Percentiles rank a stretch among this genome's conserved stretches.
These are phyloP conservation scores for Griposia aprilina DNA, from an alignment of 2,888 invertebrate species.

Conservation along the genomic window DNA sequence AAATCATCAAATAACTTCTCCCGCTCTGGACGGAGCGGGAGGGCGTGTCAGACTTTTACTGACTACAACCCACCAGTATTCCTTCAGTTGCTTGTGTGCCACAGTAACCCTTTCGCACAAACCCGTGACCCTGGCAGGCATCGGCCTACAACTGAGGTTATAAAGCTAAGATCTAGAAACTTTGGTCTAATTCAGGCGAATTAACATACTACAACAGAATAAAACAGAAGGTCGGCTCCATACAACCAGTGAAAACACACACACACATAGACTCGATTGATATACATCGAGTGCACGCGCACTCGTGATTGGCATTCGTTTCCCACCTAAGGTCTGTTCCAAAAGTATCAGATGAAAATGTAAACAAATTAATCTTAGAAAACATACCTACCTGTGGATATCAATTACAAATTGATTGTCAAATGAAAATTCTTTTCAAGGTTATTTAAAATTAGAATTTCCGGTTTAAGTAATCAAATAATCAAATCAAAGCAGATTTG, in stretches of 20 bases:
- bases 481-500: background rate
- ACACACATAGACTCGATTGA: background rate
- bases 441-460: too few relatives aligned
- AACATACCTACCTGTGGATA: background rate
- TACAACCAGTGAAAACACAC: background rate
- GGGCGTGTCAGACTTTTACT: too few relatives aligned
- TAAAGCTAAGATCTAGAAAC: slow-evolving; percentile 34
- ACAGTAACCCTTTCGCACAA: too few relatives aligned
- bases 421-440: too few relatives aligned
- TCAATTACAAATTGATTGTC: background rate
- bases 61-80: too few relatives aligned
- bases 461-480: too few relatives aligned
- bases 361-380: background rate
- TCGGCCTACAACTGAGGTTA: slow-evolving; percentile 30
- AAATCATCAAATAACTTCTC: too few relatives aligned
- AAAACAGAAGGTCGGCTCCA: background rate
- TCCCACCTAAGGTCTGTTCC: background rate
- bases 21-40: too few relatives aligned
- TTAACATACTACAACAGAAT: background rate
- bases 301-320: background rate
- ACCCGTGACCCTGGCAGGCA: too few relatives aligned
- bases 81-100: too few relatives aligned
- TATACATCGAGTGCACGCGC: background rate
- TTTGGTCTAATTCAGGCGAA: slow-evolving; percentile 17
- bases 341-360: background rate